These are phyloP conservation scores for Charadrius vociferus DNA, from an alignment of 2,113 vertebrate species.

Conservation along the genomic window DNA sequence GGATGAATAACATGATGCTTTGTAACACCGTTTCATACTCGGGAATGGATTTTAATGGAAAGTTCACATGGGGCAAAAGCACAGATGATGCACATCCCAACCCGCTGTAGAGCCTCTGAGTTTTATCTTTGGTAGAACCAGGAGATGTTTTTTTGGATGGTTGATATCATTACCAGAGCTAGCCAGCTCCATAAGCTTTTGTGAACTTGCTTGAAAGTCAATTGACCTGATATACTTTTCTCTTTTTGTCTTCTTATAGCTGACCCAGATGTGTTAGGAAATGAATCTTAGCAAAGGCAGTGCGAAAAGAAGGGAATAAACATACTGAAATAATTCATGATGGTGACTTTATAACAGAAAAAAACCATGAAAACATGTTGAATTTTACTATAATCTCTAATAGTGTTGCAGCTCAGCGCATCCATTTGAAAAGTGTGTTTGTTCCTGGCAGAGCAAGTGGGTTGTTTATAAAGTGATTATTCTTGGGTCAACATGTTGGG, in stretches of 20 bases:
- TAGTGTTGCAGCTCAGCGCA: neutral
- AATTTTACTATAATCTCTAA: neutral
- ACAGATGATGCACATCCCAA: neutral
- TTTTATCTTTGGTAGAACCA: neutral
- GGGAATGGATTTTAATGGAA: neutral
- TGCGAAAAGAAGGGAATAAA: neutral
- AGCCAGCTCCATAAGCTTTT: neutral
- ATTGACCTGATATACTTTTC: neutral
- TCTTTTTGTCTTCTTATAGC: neutral
- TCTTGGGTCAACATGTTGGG: neutral
- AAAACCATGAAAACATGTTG: accelerated
- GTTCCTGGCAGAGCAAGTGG: neutral
- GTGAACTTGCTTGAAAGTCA: neutral
- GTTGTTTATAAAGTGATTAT: neutral
- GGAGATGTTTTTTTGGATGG: neutral
- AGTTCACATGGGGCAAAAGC: neutral
- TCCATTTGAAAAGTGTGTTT: neutral
- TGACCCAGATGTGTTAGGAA: neutral
- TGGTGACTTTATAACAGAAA: neutral
- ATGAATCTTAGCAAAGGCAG: neutral
- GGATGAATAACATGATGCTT: neutral
- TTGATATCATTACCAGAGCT: neutral
- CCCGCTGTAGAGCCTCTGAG: neutral
- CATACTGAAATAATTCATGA: neutral
- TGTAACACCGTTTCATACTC: neutral